These are phyloP conservation scores for Branchipolynoe longqiensis DNA, from an alignment of 2,888 invertebrate genomes.

Conservation along the genomic window DNA sequence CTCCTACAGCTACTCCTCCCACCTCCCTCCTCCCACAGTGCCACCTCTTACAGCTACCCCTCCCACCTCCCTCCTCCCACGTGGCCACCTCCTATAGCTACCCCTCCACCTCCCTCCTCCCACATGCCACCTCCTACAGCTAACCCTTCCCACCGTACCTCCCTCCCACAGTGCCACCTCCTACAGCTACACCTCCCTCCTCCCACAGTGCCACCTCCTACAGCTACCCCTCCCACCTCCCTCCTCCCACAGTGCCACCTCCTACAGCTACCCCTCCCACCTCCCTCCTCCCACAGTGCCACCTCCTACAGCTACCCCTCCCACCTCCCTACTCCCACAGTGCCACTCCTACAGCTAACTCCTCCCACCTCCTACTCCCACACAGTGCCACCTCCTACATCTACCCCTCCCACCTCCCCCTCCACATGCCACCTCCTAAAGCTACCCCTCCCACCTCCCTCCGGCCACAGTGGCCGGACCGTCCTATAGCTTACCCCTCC, in stretches of 20 bases:
- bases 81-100: too few relatives aligned
- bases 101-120: too few relatives aligned
- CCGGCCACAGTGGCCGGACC: too few relatives aligned
- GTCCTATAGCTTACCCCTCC: not conserved
- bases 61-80: too few relatives aligned
- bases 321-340: not conserved
- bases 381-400: too few relatives aligned
- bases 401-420: not conserved
- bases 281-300: not conserved
- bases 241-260: not conserved
- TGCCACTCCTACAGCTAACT: not conserved
- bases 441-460: not conserved
- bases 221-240: too few relatives aligned
- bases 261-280: not conserved
- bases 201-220: too few relatives aligned
- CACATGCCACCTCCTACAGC: too few relatives aligned
- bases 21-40: not conserved
- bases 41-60: too few relatives aligned
- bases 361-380: not conserved
- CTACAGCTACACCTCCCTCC: too few relatives aligned
- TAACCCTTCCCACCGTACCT: too few relatives aligned
- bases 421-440: not conserved
- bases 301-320: not conserved
- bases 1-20: not conserved
- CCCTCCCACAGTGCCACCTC: too few relatives aligned